Percentiles rank a stretch among this genome's conserved stretches.
phyloP scores from a whole-genome alignment of 2,113 vertebrate species.

The Tinamus guttatus region DNA sequence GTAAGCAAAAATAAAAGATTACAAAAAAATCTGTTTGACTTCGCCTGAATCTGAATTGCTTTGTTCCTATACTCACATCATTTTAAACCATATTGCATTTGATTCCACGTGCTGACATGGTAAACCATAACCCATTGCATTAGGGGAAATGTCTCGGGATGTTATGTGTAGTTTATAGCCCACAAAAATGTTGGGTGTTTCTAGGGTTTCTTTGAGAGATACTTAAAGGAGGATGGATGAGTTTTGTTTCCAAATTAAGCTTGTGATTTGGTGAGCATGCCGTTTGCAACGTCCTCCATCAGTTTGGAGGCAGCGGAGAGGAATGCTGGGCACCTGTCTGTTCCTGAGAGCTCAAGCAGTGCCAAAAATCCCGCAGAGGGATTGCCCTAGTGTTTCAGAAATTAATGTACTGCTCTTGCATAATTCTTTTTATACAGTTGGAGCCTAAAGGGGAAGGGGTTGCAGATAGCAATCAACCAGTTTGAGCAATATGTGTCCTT shows the following conservation, averaged over 20 bases:
- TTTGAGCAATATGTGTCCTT: neutral
- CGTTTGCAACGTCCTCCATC: neutral
- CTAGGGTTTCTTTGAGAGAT: slow-evolving; percentile 22
- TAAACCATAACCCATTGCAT: neutral
- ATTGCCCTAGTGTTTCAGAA: neutral
- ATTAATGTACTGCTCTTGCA: neutral
- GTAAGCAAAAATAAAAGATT: neutral
- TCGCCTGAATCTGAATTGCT: neutral
- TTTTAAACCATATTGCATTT: neutral
- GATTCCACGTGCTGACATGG: neutral
- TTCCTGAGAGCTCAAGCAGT: neutral
- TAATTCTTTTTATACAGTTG: neutral
- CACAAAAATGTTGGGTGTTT: slow-evolving; percentile 44
- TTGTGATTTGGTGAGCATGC: neutral
- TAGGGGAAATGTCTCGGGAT: neutral
- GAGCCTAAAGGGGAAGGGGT: neutral
- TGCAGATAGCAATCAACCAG: neutral
- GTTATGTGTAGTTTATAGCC: slow-evolving; percentile 47
- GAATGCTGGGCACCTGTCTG: neutral
- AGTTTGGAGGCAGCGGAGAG: neutral
- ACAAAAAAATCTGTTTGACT: neutral
- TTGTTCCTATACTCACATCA: neutral
- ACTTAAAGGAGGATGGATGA: slow-evolving; percentile 12
- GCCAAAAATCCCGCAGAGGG: neutral
- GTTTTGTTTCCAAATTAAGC: slow-evolving; percentile 46